Base-by-base conservation (phyloP, 2,113 vertebrate species). In the Caranx melampygus region DNA sequence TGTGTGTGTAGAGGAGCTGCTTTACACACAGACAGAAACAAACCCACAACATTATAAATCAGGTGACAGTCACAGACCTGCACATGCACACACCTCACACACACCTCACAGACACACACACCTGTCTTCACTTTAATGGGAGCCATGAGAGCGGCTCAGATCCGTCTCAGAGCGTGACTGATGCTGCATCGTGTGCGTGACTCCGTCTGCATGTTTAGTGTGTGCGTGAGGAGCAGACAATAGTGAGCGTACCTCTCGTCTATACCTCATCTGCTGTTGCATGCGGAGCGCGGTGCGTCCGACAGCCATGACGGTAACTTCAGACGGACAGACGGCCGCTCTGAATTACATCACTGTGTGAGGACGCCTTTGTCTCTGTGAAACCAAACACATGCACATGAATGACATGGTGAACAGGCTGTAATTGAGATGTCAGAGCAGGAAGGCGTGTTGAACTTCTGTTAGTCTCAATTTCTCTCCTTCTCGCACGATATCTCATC, bases 401-500 rank as follows among this genome's bases (percentile, higher is more conserved):
- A 90, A 88, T 89, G 90, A 84, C 84, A 91, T 4, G 67, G 58
- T 13, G 21, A 68, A 63, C 72, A 76, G 85, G 82, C 75, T 84
- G 90, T 91, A 94, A 93, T 88, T 83, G 88, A 94, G 89, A 88
- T 10, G 81, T 88, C 82, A 87, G 21, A 11, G 51, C 58, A 88
- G 81, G 84, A 86, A 92, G 82, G 82, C 78, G 60, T 49, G 65
- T 67, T 86, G 74, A 88, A 89, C 80, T 82, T 90, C 81, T 90
- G 75, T 83, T 86, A 65, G 85, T 90, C 85, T 93, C 83, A 77
- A 44, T 88, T 90, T 90, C 78, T 87, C 47, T 57, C 62, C 79
- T 60, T 87, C 81, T 94, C 69, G 86, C 92, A 93, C 89, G 91
- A 91, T 73, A 94, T 85, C 87, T 82, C 82, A 67, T 87, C 81